A percentile compares a stretch with the other conserved stretches of the same genome.
These are phyloP conservation scores for Cherax quadricarinatus DNA, from an alignment of 1,140 invertebrate species.

Conservation along the genomic window DNA sequence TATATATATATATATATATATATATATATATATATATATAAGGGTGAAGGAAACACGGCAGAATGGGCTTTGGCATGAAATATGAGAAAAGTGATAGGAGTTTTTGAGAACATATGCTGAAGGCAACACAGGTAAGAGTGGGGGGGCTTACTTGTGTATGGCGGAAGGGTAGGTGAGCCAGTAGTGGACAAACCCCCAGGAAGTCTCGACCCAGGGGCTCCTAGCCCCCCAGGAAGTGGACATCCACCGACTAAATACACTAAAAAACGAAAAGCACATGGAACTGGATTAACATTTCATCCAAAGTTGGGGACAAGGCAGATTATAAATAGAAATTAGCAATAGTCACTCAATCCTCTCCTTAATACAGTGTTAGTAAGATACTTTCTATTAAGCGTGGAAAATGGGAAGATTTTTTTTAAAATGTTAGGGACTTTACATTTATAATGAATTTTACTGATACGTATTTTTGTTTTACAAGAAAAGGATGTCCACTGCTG, in stretches of 20 bases:
- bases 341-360: background rate
- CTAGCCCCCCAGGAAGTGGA: conserved; percentile 55
- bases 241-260: conserved; percentile 70
- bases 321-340: background rate
- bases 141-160: conserved; percentile 66
- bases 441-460: too few species aligned
- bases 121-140: background rate
- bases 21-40: background rate
- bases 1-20: too few species aligned
- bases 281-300: conserved; percentile 37
- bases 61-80: background rate
- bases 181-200: conserved; percentile 63
- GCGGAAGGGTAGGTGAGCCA: conserved; percentile 63
- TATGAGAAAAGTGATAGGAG: background rate
- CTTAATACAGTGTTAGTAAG: background rate
- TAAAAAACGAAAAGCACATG: conserved; percentile 59
- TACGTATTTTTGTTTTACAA: background rate
- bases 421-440: too few species aligned
- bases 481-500: conserved; percentile 58
- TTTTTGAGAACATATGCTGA: background rate
- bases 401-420: too few species aligned
- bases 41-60: background rate
- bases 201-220: conserved; percentile 35
- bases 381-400: too few species aligned
- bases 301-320: background rate